phyloP scores from a whole-genome alignment of 2,888 invertebrate species.

The Phortica okadai region DNA sequence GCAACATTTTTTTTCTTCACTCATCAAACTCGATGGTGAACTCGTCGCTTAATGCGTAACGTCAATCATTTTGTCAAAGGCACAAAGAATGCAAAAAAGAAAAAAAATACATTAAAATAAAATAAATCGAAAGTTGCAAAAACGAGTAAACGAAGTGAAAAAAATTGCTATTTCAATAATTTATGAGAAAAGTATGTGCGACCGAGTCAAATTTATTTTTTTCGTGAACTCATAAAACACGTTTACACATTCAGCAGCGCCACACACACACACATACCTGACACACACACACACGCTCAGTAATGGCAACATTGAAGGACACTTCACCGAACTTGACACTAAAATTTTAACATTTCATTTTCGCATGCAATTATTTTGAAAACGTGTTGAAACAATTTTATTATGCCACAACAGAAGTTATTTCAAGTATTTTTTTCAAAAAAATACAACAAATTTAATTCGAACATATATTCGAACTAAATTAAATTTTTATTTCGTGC shows the following conservation, averaged over 20 bases:
- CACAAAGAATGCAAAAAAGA: neutral
- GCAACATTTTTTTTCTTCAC: neutral
- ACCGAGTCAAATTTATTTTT: neutral
- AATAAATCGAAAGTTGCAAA: neutral
- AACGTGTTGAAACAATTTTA: too few species aligned
- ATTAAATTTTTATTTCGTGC: too few species aligned
- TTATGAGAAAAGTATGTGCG: conserved; percentile 24
- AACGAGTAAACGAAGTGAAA: neutral
- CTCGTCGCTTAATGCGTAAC: conserved; percentile 21
- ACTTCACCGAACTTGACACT: neutral
- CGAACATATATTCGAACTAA: too few species aligned
- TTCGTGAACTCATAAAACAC: conserved; percentile 7
- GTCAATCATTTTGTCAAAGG: conserved; percentile 37
- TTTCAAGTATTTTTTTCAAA: too few species aligned
- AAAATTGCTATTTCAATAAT: conserved; percentile 19
- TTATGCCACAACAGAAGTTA: too few species aligned
- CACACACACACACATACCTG: neutral
- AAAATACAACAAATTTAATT: too few species aligned
- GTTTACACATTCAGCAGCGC: neutral
- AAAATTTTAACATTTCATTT: conserved; percentile 43
- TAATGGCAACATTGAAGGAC: too few species aligned
- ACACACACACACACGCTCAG: too few species aligned
- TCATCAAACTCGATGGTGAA: neutral
- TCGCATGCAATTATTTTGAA: too few species aligned
- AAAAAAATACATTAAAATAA: neutral